phyloP scores from a whole-genome alignment of 1,140 invertebrate genomes.

The Hycleus cichorii region DNA sequence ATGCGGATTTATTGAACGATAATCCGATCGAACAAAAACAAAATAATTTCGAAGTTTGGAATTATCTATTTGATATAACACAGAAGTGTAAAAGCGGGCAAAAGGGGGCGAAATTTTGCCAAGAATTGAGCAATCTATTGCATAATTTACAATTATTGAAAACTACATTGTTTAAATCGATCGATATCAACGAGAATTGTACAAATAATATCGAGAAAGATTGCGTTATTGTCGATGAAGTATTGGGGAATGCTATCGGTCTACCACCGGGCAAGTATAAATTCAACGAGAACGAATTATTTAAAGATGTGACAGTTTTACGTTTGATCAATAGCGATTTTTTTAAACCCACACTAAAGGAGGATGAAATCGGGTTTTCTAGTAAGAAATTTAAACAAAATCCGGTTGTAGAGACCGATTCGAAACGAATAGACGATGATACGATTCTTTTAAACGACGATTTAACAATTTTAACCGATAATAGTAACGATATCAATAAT shows the following conservation, averaged over 20 bases:
- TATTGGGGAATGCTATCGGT: conserved; percentile 27
- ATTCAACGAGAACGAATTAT: conserved; percentile 35
- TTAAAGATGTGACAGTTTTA: conserved; percentile 32
- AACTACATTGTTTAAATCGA: conserved; percentile 33
- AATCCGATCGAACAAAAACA: background rate
- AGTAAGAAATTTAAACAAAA: conserved; percentile 1
- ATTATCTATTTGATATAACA: conserved; percentile 32
- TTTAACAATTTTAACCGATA: conserved; percentile 27
- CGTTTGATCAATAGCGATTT: conserved; percentile 27
- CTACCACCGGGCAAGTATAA: conserved; percentile 30
- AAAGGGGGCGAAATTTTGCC: conserved; percentile 34
- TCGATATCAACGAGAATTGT: conserved; percentile 21
- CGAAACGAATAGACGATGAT: conserved; percentile 13
- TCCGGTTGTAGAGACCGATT: too few species aligned
- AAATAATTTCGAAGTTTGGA: conserved; percentile 33
- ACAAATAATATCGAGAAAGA: conserved; percentile 22
- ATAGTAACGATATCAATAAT: conserved; percentile 27
- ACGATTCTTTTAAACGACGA: conserved; percentile 29
- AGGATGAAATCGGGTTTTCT: background rate
- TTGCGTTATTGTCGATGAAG: conserved; percentile 27
- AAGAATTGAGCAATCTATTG: conserved; percentile 33
- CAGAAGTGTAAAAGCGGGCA: conserved; percentile 28
- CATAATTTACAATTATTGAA: conserved; percentile 29
- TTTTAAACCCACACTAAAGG: conserved; percentile 20
- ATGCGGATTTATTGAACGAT: conserved; percentile 41